phyloP scores from a whole-genome alignment of 1,140 invertebrate species.

The Carposina sasakii region DNA sequence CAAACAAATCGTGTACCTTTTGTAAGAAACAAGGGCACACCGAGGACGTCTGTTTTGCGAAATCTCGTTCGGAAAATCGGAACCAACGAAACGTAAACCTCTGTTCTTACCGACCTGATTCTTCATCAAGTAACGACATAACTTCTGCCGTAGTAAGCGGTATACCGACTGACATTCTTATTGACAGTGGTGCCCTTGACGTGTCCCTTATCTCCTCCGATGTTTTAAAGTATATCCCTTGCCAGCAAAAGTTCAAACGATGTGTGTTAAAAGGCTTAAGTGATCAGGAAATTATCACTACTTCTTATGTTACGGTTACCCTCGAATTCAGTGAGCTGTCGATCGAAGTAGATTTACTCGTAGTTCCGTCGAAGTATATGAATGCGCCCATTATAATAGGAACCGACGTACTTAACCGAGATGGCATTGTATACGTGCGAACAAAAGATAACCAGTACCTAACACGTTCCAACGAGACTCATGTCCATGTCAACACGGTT shows the following conservation, averaged over 20 bases:
- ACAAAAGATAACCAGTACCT: conserved; percentile 14
- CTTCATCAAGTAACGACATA: conserved; percentile 5
- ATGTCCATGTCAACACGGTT: background rate
- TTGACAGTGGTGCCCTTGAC: conserved; percentile 24
- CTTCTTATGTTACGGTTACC: conserved; percentile 17
- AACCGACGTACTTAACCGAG: conserved; percentile 29
- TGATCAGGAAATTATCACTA: conserved; percentile 13
- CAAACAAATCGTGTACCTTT: conserved; percentile 14
- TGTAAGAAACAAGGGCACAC: conserved; percentile 24
- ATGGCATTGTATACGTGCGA: conserved; percentile 21
- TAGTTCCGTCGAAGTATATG: conserved; percentile 17
- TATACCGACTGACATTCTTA: conserved; percentile 21
- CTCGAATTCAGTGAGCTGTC: conserved; percentile 23
- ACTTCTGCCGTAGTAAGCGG: conserved; percentile 16
- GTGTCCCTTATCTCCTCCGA: conserved; percentile 22
- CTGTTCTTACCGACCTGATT: conserved; percentile 2
- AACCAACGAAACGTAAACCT: conserved; percentile 20
- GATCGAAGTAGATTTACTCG: conserved; percentile 24
- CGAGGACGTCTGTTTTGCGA: conserved; percentile 20
- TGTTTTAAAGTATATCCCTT: conserved; percentile 17
- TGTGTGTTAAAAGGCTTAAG: conserved; percentile 22
- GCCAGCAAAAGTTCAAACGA: conserved; percentile 6
- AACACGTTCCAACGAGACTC: background rate
- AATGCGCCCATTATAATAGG: conserved; percentile 25
- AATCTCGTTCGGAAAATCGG: conserved; percentile 9